Evolutionary conservation across 2,113 vertebrate genomes (phyloP).

Genomic region (Danionella cerebrum): DNA sequence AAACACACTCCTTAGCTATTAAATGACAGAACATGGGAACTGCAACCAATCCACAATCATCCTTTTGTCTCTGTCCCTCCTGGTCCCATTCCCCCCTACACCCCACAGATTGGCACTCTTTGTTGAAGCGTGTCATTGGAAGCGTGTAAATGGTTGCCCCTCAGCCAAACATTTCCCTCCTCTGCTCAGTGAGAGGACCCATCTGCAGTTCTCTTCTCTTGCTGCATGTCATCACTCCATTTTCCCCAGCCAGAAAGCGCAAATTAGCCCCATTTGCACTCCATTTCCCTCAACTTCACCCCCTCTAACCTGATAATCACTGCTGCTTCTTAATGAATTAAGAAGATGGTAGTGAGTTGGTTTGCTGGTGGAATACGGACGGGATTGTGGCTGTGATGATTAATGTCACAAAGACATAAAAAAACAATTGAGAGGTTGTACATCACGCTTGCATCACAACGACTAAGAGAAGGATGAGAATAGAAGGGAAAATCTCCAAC

Average conservation of each 20-base stretch:
- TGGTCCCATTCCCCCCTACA: conserved; percentile 34
- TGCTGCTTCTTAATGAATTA: conserved; percentile 9
- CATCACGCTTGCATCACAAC: too few species aligned
- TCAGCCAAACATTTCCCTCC: conserved; percentile 28
- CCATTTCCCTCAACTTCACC: conserved; percentile 39
- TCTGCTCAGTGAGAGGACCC: conserved; percentile 27
- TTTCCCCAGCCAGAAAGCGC: conserved; percentile 32
- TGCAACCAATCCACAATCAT: neutral
- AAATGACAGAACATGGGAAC: too few species aligned
- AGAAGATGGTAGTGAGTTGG: neutral
- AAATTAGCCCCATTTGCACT: conserved; percentile 48
- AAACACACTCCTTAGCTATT: too few species aligned
- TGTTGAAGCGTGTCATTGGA: conserved; percentile 39
- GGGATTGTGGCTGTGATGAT: neutral
- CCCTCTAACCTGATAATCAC: conserved; percentile 35
- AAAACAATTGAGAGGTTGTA: neutral
- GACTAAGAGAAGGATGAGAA: too few species aligned
- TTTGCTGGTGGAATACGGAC: neutral
- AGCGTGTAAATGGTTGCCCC: conserved; percentile 32
- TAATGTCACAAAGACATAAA: neutral
- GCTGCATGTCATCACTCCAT: conserved; percentile 31
- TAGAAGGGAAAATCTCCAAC: too few species aligned
- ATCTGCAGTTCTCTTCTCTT: conserved; percentile 25
- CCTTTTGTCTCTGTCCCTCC: conserved; percentile 38
- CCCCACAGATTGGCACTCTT: conserved; percentile 22